Conservation (phyloP, 2,888 invertebrate genomes). For the Eucera pruinosa region DNA sequence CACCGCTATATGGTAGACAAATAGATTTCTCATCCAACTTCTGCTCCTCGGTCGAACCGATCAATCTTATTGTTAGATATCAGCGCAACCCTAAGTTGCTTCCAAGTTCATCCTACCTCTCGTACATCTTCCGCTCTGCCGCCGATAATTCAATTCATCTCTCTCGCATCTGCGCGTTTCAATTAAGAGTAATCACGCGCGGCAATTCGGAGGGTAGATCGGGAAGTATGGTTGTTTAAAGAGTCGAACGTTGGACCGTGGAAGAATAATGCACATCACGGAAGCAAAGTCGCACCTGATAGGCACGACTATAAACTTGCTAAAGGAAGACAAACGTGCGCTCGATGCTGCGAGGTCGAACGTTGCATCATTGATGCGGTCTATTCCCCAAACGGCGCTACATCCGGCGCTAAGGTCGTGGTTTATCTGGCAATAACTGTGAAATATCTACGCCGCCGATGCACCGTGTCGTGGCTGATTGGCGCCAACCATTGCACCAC, state of each 20-base stretch:
- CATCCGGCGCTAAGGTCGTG: constrained; percentile 78
- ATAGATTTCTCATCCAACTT: not conserved
- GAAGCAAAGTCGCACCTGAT: constrained; percentile 72
- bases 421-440: constrained; percentile 83
- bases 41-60: not conserved
- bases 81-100: not conserved
- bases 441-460: constrained; percentile 77
- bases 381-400: constrained; percentile 81
- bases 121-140: not conserved
- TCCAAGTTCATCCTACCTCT: not conserved
- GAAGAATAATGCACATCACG: constrained; percentile 58
- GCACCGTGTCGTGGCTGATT: constrained; percentile 75
- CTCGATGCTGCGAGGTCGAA: constrained; percentile 76
- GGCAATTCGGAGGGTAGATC: not conserved
- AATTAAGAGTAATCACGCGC: not conserved
- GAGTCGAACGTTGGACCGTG: not conserved
- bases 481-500: constrained; percentile 73
- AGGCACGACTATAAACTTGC: constrained; percentile 80
- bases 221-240: constrained; percentile 13
- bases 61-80: not conserved
- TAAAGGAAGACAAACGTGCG: constrained; percentile 82
- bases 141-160: not conserved
- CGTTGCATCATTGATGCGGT: constrained; percentile 83
- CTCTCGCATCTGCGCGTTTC: too few relatives aligned
- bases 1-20: too few relatives aligned